Conservation (phyloP, 1,140 invertebrate species). For the Microplitis mediator region DNA sequence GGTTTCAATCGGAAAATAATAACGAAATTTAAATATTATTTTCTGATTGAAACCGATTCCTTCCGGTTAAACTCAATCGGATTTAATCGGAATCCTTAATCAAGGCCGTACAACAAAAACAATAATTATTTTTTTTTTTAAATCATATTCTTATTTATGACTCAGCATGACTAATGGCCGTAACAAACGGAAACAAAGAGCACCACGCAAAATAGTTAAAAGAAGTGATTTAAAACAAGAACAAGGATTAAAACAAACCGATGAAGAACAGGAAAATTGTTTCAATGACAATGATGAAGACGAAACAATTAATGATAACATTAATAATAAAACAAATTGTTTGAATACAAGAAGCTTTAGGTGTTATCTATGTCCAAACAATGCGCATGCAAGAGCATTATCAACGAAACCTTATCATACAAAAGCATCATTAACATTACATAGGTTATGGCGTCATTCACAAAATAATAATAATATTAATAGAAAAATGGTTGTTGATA, state of each 20-base stretch:
- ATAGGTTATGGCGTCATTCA: constrained; percentile 58
- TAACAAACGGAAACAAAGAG: constrained; percentile 56
- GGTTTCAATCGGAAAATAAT: too few relatives aligned
- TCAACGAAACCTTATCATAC: constrained; percentile 55
- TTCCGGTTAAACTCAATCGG: too few relatives aligned
- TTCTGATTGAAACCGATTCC: too few relatives aligned
- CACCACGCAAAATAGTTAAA: constrained; percentile 52
- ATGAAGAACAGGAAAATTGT: background rate
- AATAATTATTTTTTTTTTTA: background rate
- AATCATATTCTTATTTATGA: background rate
- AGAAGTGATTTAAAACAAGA: background rate
- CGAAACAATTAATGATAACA: background rate
- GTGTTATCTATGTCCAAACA: constrained; percentile 40
- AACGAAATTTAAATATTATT: too few relatives aligned
- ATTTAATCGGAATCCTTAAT: background rate
- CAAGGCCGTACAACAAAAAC: background rate
- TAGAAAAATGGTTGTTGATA: background rate
- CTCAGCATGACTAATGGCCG: constrained; percentile 22
- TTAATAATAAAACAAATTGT: background rate
- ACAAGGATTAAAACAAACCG: constrained; percentile 3
- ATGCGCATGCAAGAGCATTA: constrained; percentile 31
- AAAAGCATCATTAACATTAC: constrained; percentile 55
- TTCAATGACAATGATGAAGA: constrained; percentile 12
- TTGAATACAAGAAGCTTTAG: constrained; percentile 27
- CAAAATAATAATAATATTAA: background rate